Conservation (phyloP, 2,113 vertebrate genomes). For the Chinchilla lanigera region DNA sequence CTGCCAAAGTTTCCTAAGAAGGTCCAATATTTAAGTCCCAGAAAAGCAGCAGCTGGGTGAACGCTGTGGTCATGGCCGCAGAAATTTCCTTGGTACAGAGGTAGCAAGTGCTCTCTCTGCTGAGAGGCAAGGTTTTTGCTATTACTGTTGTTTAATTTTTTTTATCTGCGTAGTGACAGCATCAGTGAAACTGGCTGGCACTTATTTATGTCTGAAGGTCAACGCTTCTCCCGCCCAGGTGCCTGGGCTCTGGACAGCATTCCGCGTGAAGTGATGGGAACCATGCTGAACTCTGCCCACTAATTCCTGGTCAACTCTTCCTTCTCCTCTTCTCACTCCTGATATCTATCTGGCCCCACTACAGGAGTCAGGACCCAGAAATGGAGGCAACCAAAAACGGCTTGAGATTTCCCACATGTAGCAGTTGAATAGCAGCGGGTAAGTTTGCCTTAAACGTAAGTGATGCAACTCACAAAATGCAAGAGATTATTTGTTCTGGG, state of each 20-base stretch:
- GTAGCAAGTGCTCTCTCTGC: neutral
- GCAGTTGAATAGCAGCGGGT: neutral
- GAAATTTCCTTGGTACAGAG: neutral
- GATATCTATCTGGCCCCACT: neutral
- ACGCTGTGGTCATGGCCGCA: neutral
- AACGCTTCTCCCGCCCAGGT: neutral
- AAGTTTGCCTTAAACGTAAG: neutral
- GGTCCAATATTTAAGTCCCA: neutral
- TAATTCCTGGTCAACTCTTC: conserved; percentile 16
- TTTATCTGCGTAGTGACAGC: neutral
- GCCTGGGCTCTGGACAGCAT: neutral
- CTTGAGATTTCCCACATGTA: neutral
- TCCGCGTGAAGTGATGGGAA: neutral
- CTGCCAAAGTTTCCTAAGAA: conserved; percentile 40
- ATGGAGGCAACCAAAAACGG: neutral
- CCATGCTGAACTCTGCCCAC: neutral
- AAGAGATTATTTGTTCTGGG: neutral
- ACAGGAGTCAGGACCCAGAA: neutral
- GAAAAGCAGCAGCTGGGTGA: neutral
- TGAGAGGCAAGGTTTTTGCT: neutral
- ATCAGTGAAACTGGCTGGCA: conserved; percentile 13
- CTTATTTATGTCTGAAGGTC: neutral
- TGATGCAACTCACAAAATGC: neutral
- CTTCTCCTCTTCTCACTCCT: conserved; percentile 42
- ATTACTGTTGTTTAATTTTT: neutral